A percentile compares a stretch with the other conserved stretches of the same genome.
Conservation (phyloP, 2,113 vertebrate species). For the Isichthys henryi region DNA sequence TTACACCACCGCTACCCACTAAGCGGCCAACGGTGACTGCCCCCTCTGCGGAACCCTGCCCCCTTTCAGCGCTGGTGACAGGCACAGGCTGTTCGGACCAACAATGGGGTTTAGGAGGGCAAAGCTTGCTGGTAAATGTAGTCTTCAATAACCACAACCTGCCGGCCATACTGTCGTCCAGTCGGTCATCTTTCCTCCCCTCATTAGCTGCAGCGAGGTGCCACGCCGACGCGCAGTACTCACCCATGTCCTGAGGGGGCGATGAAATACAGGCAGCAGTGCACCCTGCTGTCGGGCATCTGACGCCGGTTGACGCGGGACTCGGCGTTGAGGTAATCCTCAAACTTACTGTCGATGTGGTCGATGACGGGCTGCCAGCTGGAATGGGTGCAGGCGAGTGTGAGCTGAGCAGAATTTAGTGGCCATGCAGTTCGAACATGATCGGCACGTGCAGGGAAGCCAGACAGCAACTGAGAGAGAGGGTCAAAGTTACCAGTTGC, state of each 20-base stretch:
- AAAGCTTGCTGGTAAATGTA: not conserved
- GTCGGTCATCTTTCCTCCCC: not conserved
- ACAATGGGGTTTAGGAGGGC: not conserved
- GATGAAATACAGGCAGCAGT: constrained; percentile 94
- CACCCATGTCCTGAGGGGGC: constrained; percentile 94
- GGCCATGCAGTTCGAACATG: not conserved
- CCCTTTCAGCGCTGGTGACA: not conserved
- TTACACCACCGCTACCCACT: constrained; percentile 29
- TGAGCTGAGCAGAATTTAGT: not conserved
- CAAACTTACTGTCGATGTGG: constrained; percentile 93
- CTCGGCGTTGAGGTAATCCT: constrained; percentile 93
- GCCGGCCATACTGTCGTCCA: not conserved
- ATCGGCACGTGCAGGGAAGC: not conserved
- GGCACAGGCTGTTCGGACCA: not conserved
- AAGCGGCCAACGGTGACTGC: not conserved
- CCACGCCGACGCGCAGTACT: constrained; percentile 35
- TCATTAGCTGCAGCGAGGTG: not conserved
- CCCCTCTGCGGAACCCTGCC: not conserved
- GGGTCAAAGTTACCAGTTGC: constrained; percentile 74
- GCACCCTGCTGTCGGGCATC: constrained; percentile 92
- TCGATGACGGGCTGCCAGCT: constrained; percentile 95
- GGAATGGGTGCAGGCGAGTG: constrained; percentile 19
- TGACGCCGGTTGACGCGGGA: constrained; percentile 88
- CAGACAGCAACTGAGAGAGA: not conserved
- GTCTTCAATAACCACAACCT: not conserved